Evolutionary conservation across 1,140 invertebrate genomes (phyloP).

Genomic region (Nymphalis io): DNA sequence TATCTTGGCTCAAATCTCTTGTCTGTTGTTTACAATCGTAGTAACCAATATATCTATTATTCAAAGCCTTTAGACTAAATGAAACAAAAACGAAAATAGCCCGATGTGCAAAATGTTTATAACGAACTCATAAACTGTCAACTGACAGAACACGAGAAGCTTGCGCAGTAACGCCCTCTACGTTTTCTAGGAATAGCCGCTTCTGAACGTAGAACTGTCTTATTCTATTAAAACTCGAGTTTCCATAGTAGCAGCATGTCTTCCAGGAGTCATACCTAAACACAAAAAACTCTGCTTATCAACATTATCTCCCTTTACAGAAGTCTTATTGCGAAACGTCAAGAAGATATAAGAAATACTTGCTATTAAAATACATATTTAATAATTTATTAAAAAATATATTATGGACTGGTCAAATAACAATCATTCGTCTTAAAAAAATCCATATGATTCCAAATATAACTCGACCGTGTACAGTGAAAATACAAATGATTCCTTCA

Average conservation of each 20-base stretch:
- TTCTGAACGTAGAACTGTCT: not conserved
- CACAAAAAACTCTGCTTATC: not conserved
- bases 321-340: not conserved
- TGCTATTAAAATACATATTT: no score
- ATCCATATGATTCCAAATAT: no score
- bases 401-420: no score
- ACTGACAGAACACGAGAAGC: not conserved
- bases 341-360: not conserved
- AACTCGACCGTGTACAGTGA: no score
- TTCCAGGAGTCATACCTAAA: not conserved
- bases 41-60: no score
- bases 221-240: not conserved
- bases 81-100: not conserved
- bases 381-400: no score
- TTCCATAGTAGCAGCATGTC: not conserved
- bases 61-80: not conserved
- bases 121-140: slow-evolving; percentile 3
- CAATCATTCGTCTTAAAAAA: no score
- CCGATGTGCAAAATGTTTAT: not conserved
- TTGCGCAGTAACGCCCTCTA: slow-evolving; percentile 10
- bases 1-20: no score
- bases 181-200: not conserved
- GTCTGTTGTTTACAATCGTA: no score
- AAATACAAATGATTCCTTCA: no score
- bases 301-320: not conserved